Base-by-base conservation (phyloP, 1,140 invertebrate species). In the Telenomus remus region DNA sequence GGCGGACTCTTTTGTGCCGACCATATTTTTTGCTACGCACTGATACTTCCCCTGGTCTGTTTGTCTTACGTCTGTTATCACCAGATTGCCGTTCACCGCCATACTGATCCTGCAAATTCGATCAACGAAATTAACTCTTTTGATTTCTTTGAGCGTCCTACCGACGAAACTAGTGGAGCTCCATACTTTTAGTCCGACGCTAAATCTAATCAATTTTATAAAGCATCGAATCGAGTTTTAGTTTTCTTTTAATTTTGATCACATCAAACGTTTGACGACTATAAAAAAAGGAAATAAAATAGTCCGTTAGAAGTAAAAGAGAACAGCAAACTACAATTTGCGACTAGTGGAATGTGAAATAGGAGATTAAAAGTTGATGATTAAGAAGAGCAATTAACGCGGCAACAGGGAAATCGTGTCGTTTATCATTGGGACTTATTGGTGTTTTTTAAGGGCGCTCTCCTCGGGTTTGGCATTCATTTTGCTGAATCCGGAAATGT, bases 11-110 rank as follows among this genome's bases (percentile, higher is more conserved):
- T 93, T 91, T 54, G 91, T 90, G n/a, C 95, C 96, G 3, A 94
- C 96, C 77, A 95, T 91, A 86, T 97, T 97, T 51, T 93, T 92
- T 5, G 95, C 96, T 10, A 95, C 87, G 86, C 96, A 98, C 79
- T 94, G 91, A 84, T 96, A 98, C 74, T 92, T 89, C 37, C 96
- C 96, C 79, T 93, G 93, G 84, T 98, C 96, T 19, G 91, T 90
- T 78, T 94, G 92, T 74, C 92, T 88, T 0, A 95, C 94, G 84
- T 96, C 93, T 13, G 92, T 90, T 78, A 98, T 95, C 89, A 95
- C 92, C 44, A 97, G 89, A 83, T 94, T 95, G 4, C 95, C 95
- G n/a, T 54, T 91, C 92, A 76, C 93, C 12, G 93, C 91, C 65
- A 97, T 90, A 78, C 93, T 92, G 80, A 96, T 90, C 84, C 94